These are phyloP conservation scores for Drymonia ruficornis DNA, from an alignment of 2,888 invertebrate species.

Conservation along the genomic window DNA sequence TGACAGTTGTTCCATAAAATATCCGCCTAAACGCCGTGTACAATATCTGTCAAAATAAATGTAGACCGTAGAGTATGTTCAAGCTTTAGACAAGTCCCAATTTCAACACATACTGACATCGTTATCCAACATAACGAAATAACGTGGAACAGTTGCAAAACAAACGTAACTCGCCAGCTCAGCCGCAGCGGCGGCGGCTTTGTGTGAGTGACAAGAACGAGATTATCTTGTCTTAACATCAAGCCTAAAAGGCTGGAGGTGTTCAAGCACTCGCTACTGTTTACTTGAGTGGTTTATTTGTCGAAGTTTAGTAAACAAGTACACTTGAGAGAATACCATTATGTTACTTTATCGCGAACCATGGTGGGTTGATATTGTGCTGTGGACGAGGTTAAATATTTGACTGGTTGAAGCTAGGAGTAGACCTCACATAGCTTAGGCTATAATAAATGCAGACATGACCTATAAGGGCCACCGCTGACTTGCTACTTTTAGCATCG, in stretches of 20 bases:
- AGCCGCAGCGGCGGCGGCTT: constrained; percentile 13
- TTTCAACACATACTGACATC: background rate
- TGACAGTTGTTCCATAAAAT: too few relatives aligned
- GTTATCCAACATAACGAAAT: background rate
- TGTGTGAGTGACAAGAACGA: constrained; percentile 15
- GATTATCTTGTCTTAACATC: constrained; percentile 23
- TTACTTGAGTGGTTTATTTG: constrained; percentile 15
- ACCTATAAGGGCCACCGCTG: too few relatives aligned
- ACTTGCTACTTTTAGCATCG: too few relatives aligned
- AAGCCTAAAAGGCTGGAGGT: constrained; percentile 11
- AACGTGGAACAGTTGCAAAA: background rate
- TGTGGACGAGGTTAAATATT: too few relatives aligned
- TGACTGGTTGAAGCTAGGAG: too few relatives aligned
- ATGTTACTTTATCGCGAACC: background rate
- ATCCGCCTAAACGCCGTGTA: too few relatives aligned
- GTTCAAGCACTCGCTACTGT: background rate
- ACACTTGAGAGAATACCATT: background rate
- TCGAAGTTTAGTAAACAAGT: constrained; percentile 3
- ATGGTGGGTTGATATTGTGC: too few relatives aligned
- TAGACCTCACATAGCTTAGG: too few relatives aligned
- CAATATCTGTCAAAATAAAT: too few relatives aligned
- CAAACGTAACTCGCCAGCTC: constrained; percentile 5
- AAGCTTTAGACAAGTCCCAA: background rate
- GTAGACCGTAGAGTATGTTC: too few relatives aligned
- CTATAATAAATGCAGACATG: too few relatives aligned